phyloP scores from a whole-genome alignment of 2,113 vertebrate genomes.

The Xyrauchen texanus region DNA sequence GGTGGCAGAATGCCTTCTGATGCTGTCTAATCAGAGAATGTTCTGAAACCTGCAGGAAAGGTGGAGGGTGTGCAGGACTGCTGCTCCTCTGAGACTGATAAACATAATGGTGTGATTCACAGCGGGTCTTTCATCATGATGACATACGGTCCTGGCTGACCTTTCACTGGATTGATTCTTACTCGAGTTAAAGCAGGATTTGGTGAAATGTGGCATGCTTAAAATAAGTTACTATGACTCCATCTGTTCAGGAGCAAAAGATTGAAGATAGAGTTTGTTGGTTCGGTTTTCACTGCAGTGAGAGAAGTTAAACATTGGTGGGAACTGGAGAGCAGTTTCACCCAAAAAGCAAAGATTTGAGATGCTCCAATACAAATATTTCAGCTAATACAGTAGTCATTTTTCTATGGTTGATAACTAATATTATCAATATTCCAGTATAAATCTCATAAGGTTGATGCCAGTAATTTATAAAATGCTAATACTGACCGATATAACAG shows the following conservation, averaged over 20 bases:
- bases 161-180: constrained; percentile 50
- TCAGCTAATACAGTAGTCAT: too few species aligned
- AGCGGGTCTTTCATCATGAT: constrained; percentile 45
- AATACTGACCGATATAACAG: neutral
- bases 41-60: constrained; percentile 21
- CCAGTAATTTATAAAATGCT: too few species aligned
- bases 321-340: neutral
- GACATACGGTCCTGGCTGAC: constrained; percentile 48
- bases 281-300: neutral
- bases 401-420: too few species aligned
- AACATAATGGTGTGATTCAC: constrained; percentile 44
- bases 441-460: neutral
- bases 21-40: neutral
- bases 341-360: too few species aligned
- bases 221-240: constrained; percentile 47
- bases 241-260: constrained; percentile 16
- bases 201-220: constrained; percentile 26
- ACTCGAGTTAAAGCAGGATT: constrained; percentile 42
- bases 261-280: neutral
- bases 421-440: too few species aligned
- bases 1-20: neutral
- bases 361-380: too few species aligned
- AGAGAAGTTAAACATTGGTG: neutral
- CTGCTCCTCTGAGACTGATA: constrained; percentile 40
- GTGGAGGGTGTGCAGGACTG: neutral